Evolutionary conservation across 2,113 vertebrate genomes (phyloP), one percentile per base, ranked within the genome.

Genomic region (Hyla sarda): DNA sequence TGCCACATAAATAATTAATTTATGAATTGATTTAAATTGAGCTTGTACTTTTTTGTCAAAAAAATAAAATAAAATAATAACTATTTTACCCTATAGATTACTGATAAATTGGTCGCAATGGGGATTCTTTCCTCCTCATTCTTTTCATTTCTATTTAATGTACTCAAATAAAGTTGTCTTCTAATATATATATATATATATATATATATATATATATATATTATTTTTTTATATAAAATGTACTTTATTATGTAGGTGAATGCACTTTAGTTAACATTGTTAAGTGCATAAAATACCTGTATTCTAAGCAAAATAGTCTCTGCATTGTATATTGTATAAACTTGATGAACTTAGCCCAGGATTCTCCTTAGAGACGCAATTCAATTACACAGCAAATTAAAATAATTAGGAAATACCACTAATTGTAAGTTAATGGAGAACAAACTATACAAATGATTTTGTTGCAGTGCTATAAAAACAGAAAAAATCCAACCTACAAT

Each of bases 351-450:
- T 84, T 93, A 89, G 89, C 88, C 82, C 89, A 92, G 91, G 88
- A 89, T 90, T 89, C 91, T 92, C 89, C 90, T 89, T 88, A 82
- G 82, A 92, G 92, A 94, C 92, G 17, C n/a, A 82, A 87, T 87
- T 93, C 91, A 94, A 94, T 94, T 95, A 93, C 91, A 91, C 86
- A 90, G 91, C 90, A 93, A 94, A 93, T 92, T 91, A 86, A 89
- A 82, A 90, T 93, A 93, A 95, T 95, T 93, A 92, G 91, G 89
- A 89, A 90, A 93, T 92, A 93, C 93, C 93, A 87, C 89, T 90
- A 93, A 90, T 90, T 93, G 95, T 94, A 94, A 92, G 92, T 93
- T 92, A 95, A 95, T 95, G 94, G 93, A 94, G 94, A 92, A 90
- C 88, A 92, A 95, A 93, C 92, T 93, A 92, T 93, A 82, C 48